Evolutionary conservation across 2,888 invertebrate species (phyloP).

Genomic region (Apotomis capreana): DNA sequence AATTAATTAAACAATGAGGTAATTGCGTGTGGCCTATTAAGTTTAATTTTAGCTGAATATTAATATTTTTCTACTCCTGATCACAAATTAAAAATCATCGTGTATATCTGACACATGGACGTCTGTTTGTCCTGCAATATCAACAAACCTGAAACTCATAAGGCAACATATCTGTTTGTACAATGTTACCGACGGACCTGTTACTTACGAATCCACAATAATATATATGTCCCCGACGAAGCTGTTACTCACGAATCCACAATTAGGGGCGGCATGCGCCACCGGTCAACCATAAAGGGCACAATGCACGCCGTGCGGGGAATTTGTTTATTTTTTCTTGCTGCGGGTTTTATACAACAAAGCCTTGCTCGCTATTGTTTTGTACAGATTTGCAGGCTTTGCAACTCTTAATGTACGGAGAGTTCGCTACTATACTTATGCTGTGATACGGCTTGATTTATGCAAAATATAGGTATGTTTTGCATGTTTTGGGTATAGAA

Average conservation of each 20-base stretch:
- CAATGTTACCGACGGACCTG: slow-evolving; percentile 16
- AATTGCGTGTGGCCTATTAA: too few relatives aligned
- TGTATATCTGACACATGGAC: too few relatives aligned
- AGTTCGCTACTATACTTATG: background rate
- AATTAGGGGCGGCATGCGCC: slow-evolving; percentile 31
- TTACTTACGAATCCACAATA: background rate
- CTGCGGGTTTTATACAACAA: slow-evolving; percentile 45
- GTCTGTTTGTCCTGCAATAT: background rate
- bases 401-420: slow-evolving; percentile 19
- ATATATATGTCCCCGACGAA: background rate
- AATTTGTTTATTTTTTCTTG: slow-evolving; percentile 53
- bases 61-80: too few relatives aligned
- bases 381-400: slow-evolving; percentile 37
- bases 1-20: too few relatives aligned
- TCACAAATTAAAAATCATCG: too few relatives aligned
- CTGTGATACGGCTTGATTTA: background rate
- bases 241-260: slow-evolving; percentile 33
- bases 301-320: slow-evolving; percentile 38
- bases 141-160: background rate
- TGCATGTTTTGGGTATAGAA: too few relatives aligned
- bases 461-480: background rate
- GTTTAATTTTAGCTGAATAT: too few relatives aligned
- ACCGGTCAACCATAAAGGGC: slow-evolving; percentile 35
- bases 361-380: slow-evolving; percentile 42
- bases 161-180: background rate